These are phyloP conservation scores for Temnopleurus reevesii DNA, from an alignment of 53 echinoderm and acorn worm species.

Conservation along the genomic window DNA sequence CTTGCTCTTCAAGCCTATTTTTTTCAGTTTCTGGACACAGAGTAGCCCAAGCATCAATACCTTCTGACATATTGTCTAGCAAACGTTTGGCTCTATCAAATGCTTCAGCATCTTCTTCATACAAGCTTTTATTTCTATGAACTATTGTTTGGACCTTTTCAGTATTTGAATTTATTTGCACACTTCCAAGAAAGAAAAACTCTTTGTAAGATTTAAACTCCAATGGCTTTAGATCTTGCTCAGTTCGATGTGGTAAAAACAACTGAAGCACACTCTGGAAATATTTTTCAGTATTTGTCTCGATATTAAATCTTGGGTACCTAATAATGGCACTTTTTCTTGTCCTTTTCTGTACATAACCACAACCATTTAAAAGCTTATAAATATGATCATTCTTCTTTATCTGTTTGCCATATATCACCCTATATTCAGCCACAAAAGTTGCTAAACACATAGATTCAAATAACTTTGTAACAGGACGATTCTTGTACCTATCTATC, in stretches of 20 bases:
- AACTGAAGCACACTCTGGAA: slow-evolving; percentile 58
- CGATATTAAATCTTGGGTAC: slow-evolving; percentile 62
- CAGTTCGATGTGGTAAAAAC: slow-evolving; percentile 22
- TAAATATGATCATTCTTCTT: too few relatives aligned
- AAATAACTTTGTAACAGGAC: too few relatives aligned
- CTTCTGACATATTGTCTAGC: slow-evolving; percentile 38
- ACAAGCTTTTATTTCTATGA: slow-evolving; percentile 2
- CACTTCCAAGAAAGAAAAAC: too few relatives aligned
- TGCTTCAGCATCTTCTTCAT: slow-evolving; percentile 54
- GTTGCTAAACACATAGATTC: too few relatives aligned
- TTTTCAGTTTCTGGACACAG: too few relatives aligned
- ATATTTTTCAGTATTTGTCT: slow-evolving; percentile 55
- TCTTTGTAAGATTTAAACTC: slow-evolving; percentile 46
- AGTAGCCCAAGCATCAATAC: background rate
- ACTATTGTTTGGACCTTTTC: background rate
- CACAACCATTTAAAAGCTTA: too few relatives aligned
- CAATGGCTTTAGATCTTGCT: background rate
- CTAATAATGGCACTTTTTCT: slow-evolving; percentile 46
- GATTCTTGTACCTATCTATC: background rate
- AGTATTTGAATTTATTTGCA: background rate
- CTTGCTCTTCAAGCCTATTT: slow-evolving; percentile 47
- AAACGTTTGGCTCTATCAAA: slow-evolving; percentile 52
- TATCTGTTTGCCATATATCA: too few relatives aligned
- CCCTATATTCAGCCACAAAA: too few relatives aligned
- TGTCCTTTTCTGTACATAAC: slow-evolving; percentile 24